A percentile compares a stretch with the other conserved stretches of the same genome.
Evolutionary conservation across 1,140 invertebrate genomes (phyloP).

Genomic region (Apis dorsata): DNA sequence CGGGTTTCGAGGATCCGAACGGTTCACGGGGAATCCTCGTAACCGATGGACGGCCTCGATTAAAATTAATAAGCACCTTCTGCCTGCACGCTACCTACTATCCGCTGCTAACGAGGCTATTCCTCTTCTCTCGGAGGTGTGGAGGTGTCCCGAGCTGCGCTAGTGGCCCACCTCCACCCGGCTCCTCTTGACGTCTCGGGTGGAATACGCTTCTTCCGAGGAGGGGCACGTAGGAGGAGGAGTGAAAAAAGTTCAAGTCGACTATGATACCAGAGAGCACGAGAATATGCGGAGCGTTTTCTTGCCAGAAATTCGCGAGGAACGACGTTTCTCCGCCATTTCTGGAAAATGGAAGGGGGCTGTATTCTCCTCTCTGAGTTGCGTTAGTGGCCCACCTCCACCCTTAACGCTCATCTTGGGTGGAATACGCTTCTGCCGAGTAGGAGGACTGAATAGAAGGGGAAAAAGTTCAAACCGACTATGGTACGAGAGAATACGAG

Average conservation of each 20-base stretch:
- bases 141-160: no score
- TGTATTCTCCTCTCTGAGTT: no score
- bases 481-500: no score
- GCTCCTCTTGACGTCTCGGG: slow-evolving; percentile 35
- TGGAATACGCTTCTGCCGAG: not conserved
- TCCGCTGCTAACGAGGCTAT: slow-evolving; percentile 62
- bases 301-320: no score
- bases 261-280: no score
- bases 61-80: slow-evolving; percentile 61
- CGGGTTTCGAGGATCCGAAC: slow-evolving; percentile 27
- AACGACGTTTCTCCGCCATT: no score
- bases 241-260: not conserved
- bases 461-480: no score
- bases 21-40: not conserved
- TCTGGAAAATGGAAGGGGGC: no score
- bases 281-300: no score
- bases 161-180: slow-evolving; percentile 27
- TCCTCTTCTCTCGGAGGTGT: slow-evolving; percentile 32
- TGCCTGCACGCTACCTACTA: slow-evolving; percentile 40
- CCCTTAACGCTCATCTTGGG: no score
- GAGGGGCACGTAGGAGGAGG: not conserved
- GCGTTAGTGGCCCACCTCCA: no score
- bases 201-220: not conserved
- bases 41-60: slow-evolving; percentile 32
- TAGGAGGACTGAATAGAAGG: not conserved